phyloP scores from a whole-genome alignment of 2,888 invertebrate genomes.

The Axea sp. region DNA sequence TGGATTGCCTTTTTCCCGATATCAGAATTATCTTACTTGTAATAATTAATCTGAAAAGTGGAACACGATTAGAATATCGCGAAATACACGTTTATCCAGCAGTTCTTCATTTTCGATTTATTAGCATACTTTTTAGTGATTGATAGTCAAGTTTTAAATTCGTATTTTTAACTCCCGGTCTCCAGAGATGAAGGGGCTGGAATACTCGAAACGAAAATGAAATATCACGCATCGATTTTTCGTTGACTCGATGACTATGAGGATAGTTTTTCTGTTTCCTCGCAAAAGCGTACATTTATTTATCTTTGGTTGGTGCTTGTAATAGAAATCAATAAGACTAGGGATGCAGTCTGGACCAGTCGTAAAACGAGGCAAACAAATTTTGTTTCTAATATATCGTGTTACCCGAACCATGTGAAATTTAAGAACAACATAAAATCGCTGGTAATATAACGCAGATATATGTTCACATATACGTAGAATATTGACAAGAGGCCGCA shows the following conservation, averaged over 20 bases:
- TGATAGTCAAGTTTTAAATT: neutral
- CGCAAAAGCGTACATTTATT: slow-evolving; percentile 36
- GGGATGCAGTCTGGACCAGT: slow-evolving; percentile 74
- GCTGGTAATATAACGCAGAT: slow-evolving; percentile 54
- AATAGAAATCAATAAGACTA: slow-evolving; percentile 77
- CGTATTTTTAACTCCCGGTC: neutral
- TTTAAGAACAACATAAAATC: slow-evolving; percentile 61
- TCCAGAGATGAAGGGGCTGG: too few relatives aligned
- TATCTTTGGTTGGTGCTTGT: slow-evolving; percentile 63
- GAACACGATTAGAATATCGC: too few relatives aligned
- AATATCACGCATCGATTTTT: slow-evolving; percentile 16
- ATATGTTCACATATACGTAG: slow-evolving; percentile 28
- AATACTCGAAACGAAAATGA: neutral
- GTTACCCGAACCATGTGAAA: slow-evolving; percentile 53
- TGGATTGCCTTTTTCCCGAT: too few relatives aligned
- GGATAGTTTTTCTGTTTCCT: slow-evolving; percentile 21
- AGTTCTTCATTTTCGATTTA: too few relatives aligned
- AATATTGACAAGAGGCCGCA: slow-evolving; percentile 42
- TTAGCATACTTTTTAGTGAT: slow-evolving; percentile 41
- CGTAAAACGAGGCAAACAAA: slow-evolving; percentile 79
- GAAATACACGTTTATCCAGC: too few relatives aligned
- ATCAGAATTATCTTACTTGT: too few relatives aligned
- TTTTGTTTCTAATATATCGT: slow-evolving; percentile 69
- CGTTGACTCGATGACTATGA: slow-evolving; percentile 4
- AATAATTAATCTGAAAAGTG: too few relatives aligned